Evolutionary conservation across 2,888 invertebrate species (phyloP).

Genomic region (Physocephala rufipes): DNA sequence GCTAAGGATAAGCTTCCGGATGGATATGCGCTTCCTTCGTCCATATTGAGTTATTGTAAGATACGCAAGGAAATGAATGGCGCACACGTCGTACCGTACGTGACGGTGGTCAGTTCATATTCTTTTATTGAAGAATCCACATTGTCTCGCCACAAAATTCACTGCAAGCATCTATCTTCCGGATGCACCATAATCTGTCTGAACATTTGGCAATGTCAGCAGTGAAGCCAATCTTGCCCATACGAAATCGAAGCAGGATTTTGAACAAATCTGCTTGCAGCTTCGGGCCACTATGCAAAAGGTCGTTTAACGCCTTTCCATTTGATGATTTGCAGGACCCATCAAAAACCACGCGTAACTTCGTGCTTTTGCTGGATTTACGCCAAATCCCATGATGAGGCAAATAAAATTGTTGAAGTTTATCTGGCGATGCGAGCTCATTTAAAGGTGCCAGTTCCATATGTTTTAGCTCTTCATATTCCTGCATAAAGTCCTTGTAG

Average conservation of each 20-base stretch:
- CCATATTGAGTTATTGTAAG: background rate
- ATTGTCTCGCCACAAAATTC: slow-evolving; percentile 43
- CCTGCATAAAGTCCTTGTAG: background rate
- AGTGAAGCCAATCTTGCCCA: slow-evolving; percentile 34
- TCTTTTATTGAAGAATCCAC: slow-evolving; percentile 28
- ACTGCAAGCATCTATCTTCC: slow-evolving; percentile 42
- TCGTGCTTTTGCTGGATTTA: slow-evolving; percentile 31
- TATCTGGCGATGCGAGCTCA: slow-evolving; percentile 3
- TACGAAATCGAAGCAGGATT: slow-evolving; percentile 32
- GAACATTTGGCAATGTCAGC: slow-evolving; percentile 43
- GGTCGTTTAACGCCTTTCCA: slow-evolving; percentile 46
- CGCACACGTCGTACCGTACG: slow-evolving; percentile 41
- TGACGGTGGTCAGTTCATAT: slow-evolving; percentile 40
- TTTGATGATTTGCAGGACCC: slow-evolving; percentile 34
- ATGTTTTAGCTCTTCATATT: too few species aligned
- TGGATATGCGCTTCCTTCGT: slow-evolving; percentile 33
- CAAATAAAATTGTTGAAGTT: slow-evolving; percentile 8
- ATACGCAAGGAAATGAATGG: slow-evolving; percentile 43
- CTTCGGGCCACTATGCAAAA: slow-evolving; percentile 45
- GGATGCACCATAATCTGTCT: slow-evolving; percentile 44
- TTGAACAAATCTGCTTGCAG: slow-evolving; percentile 45
- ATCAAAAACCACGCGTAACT: too few species aligned
- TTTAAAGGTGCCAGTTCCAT: too few species aligned
- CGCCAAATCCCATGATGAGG: background rate
- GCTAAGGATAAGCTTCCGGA: background rate